These are phyloP conservation scores for Epinephelus fuscoguttatus DNA, from an alignment of 2,113 vertebrate genomes.

Conservation along the genomic window DNA sequence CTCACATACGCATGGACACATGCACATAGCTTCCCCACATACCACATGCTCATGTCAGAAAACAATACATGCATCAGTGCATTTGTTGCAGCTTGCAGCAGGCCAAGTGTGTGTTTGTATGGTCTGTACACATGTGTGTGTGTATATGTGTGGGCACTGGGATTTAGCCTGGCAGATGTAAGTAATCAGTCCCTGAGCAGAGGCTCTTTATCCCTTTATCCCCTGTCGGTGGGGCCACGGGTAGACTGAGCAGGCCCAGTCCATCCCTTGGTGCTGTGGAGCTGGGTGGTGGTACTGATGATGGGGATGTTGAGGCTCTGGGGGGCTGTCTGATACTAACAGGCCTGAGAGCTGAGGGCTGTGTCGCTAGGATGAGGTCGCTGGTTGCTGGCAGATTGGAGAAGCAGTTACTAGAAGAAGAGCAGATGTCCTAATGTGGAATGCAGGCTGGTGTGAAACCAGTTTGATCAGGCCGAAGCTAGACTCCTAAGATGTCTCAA, in stretches of 20 bases:
- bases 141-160: conserved; percentile 78
- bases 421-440: conserved; percentile 37
- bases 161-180: conserved; percentile 91
- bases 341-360: conserved; percentile 20
- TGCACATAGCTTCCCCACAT: conserved; percentile 31
- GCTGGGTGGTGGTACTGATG: conserved; percentile 73
- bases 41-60: conserved; percentile 69
- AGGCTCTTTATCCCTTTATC: conserved; percentile 94
- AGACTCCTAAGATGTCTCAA: conserved; percentile 7
- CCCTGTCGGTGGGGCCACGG: conserved; percentile 87
- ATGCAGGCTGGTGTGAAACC: not conserved
- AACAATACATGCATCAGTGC: conserved; percentile 74
- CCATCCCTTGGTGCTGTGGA: conserved; percentile 67
- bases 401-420: conserved; percentile 15
- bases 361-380: not conserved
- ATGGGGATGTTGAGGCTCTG: conserved; percentile 47
- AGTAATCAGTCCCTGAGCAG: conserved; percentile 89
- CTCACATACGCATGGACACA: conserved; percentile 5
- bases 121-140: conserved; percentile 49
- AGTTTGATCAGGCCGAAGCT: conserved; percentile 8
- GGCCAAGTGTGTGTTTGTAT: conserved; percentile 59
- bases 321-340: conserved; percentile 24
- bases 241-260: conserved; percentile 77
- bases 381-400: conserved; percentile 10
- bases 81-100: conserved; percentile 62